These are phyloP conservation scores for Callocephalon fimbriatum DNA, from an alignment of 2,113 vertebrate genomes.

Conservation along the genomic window DNA sequence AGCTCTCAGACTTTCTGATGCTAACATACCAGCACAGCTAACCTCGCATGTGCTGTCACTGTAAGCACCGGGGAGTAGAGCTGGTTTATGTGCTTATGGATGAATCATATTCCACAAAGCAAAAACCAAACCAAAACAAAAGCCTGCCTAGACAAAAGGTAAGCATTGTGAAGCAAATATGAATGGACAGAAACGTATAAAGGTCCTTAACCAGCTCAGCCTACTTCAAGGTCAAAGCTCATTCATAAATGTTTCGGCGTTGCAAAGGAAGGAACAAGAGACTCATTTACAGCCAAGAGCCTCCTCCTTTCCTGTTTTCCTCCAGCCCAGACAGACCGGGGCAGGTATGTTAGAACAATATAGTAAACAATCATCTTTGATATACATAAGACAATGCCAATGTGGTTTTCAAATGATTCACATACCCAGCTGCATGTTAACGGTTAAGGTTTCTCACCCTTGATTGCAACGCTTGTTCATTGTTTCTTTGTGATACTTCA, in stretches of 20 bases:
- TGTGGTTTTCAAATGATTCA: neutral
- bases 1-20: neutral
- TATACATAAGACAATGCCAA: neutral
- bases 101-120: neutral
- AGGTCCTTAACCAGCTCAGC: neutral
- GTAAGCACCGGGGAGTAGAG: neutral
- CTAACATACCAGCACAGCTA: neutral
- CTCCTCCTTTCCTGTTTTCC: conserved; percentile 25
- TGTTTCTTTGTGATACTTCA: neutral
- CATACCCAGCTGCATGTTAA: neutral
- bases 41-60: neutral
- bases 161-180: neutral
- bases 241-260: neutral
- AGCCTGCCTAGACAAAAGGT: neutral
- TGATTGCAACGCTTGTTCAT: neutral
- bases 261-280: neutral
- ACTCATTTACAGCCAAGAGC: neutral
- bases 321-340: neutral
- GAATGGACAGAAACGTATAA: neutral
- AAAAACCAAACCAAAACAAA: neutral
- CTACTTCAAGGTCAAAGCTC: conserved; percentile 3
- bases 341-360: neutral
- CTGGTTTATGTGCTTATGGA: neutral
- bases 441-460: neutral
- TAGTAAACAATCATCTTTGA: neutral